These are phyloP conservation scores for Cheirogaleus major DNA, from an alignment of 2,797 vertebrate species.

Conservation along the genomic window DNA sequence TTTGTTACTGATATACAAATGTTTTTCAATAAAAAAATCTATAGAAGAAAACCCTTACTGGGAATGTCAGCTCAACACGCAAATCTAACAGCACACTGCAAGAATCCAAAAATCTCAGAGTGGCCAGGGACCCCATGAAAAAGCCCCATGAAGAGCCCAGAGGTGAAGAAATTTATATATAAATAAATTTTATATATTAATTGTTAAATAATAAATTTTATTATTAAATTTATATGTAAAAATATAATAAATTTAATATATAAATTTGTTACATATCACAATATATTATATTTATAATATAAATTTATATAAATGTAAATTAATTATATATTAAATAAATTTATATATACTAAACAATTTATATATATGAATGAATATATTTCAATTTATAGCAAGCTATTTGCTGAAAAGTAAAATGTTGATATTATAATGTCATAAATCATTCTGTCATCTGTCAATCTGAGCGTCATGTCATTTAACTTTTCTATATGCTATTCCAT, in stretches of 20 bases:
- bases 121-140: neutral
- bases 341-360: neutral
- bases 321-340: no score
- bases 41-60: neutral
- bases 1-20: neutral
- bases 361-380: neutral
- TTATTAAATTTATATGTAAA: no score
- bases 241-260: no score
- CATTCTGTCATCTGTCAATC: neutral
- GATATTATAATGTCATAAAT: neutral
- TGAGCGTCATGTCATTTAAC: neutral
- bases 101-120: neutral
- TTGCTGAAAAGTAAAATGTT: neutral
- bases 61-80: neutral
- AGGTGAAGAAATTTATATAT: neutral
- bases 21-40: neutral
- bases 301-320: no score
- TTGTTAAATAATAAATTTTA: no score
- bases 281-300: no score
- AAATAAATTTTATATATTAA: no score
- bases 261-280: no score
- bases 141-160: neutral
- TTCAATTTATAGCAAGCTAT: neutral
- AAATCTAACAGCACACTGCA: neutral
- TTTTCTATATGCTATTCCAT: no score